Conservation (phyloP, 2,888 invertebrate genomes). For the Digitonthophagus gazella region DNA sequence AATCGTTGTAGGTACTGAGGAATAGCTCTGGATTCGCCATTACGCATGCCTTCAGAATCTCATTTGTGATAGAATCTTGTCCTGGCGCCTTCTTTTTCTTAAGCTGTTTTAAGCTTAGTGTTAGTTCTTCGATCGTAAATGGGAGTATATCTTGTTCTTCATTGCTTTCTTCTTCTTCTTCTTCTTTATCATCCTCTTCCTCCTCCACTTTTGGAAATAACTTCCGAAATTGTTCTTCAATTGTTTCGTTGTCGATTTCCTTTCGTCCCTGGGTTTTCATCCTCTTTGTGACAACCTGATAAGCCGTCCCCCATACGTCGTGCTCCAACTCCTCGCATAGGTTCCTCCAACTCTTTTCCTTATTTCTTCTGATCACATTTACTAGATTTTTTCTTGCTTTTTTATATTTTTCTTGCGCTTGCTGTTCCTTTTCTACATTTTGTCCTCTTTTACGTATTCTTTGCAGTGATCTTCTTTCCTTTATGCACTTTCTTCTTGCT, state of each 20-base stretch:
- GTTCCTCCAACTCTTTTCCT: background rate
- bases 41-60: background rate
- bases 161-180: background rate
- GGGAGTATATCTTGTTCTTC: background rate
- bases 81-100: constrained; percentile 14
- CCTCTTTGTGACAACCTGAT: background rate
- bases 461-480: too few species aligned
- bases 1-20: background rate
- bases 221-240: background rate
- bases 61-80: constrained; percentile 16
- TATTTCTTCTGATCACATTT: background rate
- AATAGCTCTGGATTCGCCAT: background rate
- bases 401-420: background rate
- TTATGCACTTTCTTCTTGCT: background rate
- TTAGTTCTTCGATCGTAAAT: background rate
- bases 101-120: background rate
- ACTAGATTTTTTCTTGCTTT: background rate
- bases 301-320: background rate
- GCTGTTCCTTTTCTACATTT: background rate
- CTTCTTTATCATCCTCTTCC: background rate
- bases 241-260: background rate
- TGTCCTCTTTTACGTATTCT: too few species aligned
- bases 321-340: background rate
- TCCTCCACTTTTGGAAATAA: background rate
- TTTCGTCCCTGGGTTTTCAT: background rate